Evolutionary conservation across 30 jellyfish, hydroid and myxozoan species (phyloP).

Genomic region (Chrysaora quinquecirrha): DNA sequence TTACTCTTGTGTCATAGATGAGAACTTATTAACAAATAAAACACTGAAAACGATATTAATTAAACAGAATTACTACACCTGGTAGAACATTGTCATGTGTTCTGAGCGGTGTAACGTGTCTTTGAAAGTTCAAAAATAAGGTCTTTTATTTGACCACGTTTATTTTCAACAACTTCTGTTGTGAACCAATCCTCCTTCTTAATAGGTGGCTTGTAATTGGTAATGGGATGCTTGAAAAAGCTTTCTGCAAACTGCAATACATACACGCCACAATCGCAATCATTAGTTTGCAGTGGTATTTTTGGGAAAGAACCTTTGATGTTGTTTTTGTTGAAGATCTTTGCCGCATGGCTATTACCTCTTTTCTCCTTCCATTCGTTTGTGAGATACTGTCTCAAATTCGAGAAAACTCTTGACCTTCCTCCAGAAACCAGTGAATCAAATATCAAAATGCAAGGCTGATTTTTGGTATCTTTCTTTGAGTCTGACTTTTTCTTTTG

Average conservation of each 20-base stretch:
- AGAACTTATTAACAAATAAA: too few species aligned
- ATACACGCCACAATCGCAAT: conserved; percentile 95
- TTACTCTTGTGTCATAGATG: too few species aligned
- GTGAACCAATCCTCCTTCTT: conserved; percentile 82
- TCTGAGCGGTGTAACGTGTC: conserved; percentile 18
- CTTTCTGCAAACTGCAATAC: conserved; percentile 92
- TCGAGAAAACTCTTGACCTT: conserved; percentile 79
- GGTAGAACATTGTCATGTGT: background rate
- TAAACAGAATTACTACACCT: too few species aligned
- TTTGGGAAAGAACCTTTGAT: conserved; percentile 88
- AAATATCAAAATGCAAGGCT: conserved; percentile 89
- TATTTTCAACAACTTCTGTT: conserved; percentile 53
- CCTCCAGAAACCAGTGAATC: conserved; percentile 92
- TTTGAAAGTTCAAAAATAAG: conserved; percentile 38
- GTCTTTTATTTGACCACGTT: conserved; percentile 62
- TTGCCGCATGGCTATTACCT: conserved; percentile 41
- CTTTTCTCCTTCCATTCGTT: conserved; percentile 81
- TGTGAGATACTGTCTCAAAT: conserved; percentile 79
- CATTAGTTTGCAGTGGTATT: conserved; percentile 92
- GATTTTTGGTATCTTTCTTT: background rate
- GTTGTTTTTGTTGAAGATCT: conserved; percentile 68
- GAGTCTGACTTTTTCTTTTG: background rate
- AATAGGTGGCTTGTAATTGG: conserved; percentile 67
- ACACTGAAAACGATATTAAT: too few species aligned
- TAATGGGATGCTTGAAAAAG: conserved; percentile 71